Conservation (phyloP, 2,888 invertebrate genomes). For the Mylabris sibirica region DNA sequence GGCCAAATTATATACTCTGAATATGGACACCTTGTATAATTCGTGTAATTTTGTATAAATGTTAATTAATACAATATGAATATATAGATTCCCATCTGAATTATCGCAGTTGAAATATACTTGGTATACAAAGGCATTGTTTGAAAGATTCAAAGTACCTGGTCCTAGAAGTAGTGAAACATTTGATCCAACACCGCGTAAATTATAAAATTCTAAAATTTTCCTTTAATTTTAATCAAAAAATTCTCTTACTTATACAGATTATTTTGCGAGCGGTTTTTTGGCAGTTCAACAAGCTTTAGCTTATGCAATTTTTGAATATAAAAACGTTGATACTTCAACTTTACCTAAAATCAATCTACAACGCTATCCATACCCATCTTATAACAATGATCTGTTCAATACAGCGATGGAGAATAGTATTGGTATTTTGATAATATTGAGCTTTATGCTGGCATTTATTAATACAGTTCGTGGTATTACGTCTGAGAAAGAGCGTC, state of each 20-base stretch:
- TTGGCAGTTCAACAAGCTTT: slow-evolving; percentile 66
- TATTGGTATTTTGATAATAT: slow-evolving; percentile 74
- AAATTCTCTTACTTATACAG: not conserved
- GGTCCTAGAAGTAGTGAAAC: slow-evolving; percentile 42
- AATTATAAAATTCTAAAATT: not conserved
- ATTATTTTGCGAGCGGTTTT: slow-evolving; percentile 66
- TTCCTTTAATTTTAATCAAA: not conserved
- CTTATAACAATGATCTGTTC: slow-evolving; percentile 70
- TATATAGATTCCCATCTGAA: slow-evolving; percentile 25
- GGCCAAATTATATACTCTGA: too few species aligned
- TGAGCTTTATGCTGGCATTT: slow-evolving; percentile 78
- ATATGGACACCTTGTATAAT: too few species aligned
- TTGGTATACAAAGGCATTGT: slow-evolving; percentile 74
- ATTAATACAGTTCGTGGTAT: slow-evolving; percentile 69
- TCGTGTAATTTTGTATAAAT: too few species aligned
- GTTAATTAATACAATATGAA: not conserved
- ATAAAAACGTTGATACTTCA: not conserved
- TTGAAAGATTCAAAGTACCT: slow-evolving; percentile 42
- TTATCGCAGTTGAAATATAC: slow-evolving; percentile 31
- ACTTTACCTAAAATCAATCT: slow-evolving; percentile 54
- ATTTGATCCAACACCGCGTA: slow-evolving; percentile 39
- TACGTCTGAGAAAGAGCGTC: slow-evolving; percentile 69
- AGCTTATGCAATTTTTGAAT: slow-evolving; percentile 38
- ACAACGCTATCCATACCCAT: slow-evolving; percentile 74
- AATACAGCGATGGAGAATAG: slow-evolving; percentile 68